phyloP scores from a whole-genome alignment of 2,113 vertebrate species.

The Xiphophorus hellerii region DNA sequence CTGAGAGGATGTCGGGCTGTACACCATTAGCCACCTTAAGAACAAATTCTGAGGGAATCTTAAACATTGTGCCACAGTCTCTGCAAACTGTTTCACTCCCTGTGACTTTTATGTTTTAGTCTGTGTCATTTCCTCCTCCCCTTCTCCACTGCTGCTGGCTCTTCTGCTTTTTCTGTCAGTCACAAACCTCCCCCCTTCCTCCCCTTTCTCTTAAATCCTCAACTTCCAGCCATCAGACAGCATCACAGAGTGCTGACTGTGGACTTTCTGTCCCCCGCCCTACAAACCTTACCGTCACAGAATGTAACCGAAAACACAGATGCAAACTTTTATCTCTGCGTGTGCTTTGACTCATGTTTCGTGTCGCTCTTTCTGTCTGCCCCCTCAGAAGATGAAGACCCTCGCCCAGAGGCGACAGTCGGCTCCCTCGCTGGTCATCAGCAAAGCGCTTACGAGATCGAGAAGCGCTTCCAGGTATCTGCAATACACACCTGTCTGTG shows the following conservation, averaged over 20 bases:
- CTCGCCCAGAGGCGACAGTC: constrained; percentile 92
- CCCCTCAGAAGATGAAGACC: constrained; percentile 90
- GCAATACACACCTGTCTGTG: not conserved
- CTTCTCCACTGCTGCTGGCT: constrained; percentile 11
- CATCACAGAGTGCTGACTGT: constrained; percentile 5
- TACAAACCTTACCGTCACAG: not conserved
- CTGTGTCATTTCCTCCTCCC: constrained; percentile 41
- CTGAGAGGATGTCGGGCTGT: constrained; percentile 21
- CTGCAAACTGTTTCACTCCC: not conserved
- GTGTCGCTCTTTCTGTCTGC: constrained; percentile 1
- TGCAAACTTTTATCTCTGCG: not conserved
- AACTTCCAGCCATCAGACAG: constrained; percentile 20
- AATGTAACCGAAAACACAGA: not conserved
- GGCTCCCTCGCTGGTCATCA: constrained; percentile 91
- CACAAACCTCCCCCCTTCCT: not conserved
- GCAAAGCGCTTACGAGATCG: constrained; percentile 91
- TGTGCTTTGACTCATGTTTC: not conserved
- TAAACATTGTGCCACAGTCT: constrained; percentile 14
- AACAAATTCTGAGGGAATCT: not conserved
- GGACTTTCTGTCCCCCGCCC: not conserved
- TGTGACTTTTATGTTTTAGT: not conserved
- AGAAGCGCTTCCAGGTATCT: constrained; percentile 87
- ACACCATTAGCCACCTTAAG: not conserved
- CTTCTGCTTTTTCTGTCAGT: constrained; percentile 52
- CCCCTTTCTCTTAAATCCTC: not conserved